These are phyloP conservation scores for Pollenia labialis DNA, from an alignment of 2,888 invertebrate genomes.

Conservation along the genomic window DNA sequence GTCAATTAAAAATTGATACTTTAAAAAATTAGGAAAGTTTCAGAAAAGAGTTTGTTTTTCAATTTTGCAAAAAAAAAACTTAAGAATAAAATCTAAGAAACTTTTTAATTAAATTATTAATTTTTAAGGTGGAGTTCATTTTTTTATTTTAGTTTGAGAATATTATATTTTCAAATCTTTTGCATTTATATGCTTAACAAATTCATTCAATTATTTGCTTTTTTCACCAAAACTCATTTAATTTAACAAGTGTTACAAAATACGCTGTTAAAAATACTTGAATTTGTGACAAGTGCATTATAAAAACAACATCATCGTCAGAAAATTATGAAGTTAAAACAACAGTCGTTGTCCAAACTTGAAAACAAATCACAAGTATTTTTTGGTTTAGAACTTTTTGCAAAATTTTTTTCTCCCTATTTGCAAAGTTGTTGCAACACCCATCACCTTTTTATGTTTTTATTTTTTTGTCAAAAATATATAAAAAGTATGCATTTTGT, in stretches of 20 bases:
- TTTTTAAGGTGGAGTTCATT: too few relatives aligned
- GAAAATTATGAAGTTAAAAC: not conserved
- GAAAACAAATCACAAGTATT: constrained; percentile 32
- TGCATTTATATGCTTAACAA: not conserved
- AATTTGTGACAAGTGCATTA: not conserved
- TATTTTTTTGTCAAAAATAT: not conserved
- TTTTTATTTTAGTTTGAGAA: too few relatives aligned
- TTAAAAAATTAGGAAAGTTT: not conserved
- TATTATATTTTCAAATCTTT: not conserved
- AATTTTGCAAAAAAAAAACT: too few relatives aligned
- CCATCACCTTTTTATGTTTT: constrained; percentile 16
- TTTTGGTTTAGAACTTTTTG: not conserved
- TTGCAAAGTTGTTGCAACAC: constrained; percentile 10
- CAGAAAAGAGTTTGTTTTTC: too few relatives aligned
- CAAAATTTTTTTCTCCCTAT: not conserved
- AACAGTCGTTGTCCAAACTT: constrained; percentile 14
- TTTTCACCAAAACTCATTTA: constrained; percentile 37
- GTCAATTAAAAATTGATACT: constrained; percentile 17
- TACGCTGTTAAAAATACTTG: not conserved
- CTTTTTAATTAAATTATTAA: too few relatives aligned
- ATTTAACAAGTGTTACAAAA: constrained; percentile 30
- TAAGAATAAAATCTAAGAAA: too few relatives aligned
- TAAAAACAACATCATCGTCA: not conserved
- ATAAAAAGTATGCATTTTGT: constrained; percentile 3
- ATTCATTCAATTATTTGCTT: not conserved